These are phyloP conservation scores for Actinostola sp. DNA, from an alignment of 92 coral and sea anemone species.

Conservation along the genomic window DNA sequence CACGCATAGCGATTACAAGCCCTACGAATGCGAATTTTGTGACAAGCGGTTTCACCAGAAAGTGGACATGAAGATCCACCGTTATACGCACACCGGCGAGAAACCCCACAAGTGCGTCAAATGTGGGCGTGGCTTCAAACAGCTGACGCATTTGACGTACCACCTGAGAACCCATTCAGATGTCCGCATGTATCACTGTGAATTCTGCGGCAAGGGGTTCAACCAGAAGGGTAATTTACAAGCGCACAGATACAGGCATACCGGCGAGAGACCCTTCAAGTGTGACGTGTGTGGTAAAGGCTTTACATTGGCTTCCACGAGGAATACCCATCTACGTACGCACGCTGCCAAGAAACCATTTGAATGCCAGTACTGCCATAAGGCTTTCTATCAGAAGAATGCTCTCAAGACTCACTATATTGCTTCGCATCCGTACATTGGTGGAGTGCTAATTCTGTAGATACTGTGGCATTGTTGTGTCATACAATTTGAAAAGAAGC, in stretches of 20 bases:
- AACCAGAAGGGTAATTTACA: slow-evolving; percentile 94
- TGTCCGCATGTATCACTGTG: slow-evolving; percentile 82
- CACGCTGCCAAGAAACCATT: slow-evolving; percentile 87
- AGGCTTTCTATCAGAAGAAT: slow-evolving; percentile 92
- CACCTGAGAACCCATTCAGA: slow-evolving; percentile 97
- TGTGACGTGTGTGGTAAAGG: slow-evolving; percentile 86
- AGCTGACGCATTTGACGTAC: slow-evolving; percentile 88
- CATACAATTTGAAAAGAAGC: too few species aligned
- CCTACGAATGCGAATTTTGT: slow-evolving; percentile 85
- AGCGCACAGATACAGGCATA: slow-evolving; percentile 92
- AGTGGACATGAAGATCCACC: slow-evolving; percentile 91
- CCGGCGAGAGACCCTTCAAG: slow-evolving; percentile 94
- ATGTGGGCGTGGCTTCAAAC: slow-evolving; percentile 96
- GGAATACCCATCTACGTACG: slow-evolving; percentile 83
- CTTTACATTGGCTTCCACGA: slow-evolving; percentile 87
- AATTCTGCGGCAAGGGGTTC: slow-evolving; percentile 88
- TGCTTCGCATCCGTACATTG: slow-evolving; percentile 85
- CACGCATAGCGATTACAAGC: slow-evolving; percentile 88
- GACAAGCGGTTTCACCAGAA: slow-evolving; percentile 95
- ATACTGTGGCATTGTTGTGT: too few species aligned
- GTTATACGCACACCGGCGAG: slow-evolving; percentile 86
- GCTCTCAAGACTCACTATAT: slow-evolving; percentile 87
- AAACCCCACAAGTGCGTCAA: slow-evolving; percentile 86
- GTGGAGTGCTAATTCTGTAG: slow-evolving; percentile 76
- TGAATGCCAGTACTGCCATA: slow-evolving; percentile 80